Evolutionary conservation across 2,113 vertebrate species (phyloP).

Genomic region (Merops nubicus): DNA sequence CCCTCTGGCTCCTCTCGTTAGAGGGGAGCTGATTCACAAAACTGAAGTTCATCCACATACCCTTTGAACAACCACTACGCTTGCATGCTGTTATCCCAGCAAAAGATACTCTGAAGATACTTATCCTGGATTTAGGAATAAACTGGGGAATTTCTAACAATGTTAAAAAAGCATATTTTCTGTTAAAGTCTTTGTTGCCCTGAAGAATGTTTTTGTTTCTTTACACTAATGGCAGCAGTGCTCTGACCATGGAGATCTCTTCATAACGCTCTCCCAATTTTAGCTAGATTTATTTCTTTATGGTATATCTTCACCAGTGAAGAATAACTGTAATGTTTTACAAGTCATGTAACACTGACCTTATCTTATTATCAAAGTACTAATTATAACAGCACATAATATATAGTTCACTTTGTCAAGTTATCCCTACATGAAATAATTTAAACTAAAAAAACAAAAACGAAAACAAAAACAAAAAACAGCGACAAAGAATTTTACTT

Average conservation of each 20-base stretch:
- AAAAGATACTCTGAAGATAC: neutral
- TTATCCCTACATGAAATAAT: neutral
- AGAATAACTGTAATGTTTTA: neutral
- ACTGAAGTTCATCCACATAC: neutral
- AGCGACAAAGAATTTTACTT: constrained; percentile 70
- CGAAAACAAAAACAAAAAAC: neutral
- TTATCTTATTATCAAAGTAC: neutral
- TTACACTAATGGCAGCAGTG: neutral
- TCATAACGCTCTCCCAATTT: neutral
- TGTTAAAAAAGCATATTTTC: neutral
- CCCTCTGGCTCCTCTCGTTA: neutral
- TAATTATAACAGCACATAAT: neutral
- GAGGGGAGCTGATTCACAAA: neutral
- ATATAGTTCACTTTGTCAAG: neutral
- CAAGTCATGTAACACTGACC: neutral
- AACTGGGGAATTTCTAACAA: neutral
- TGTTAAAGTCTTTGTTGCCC: neutral
- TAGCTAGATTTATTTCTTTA: neutral
- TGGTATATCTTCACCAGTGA: neutral
- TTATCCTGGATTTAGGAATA: neutral
- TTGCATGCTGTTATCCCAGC: neutral
- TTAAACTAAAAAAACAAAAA: neutral
- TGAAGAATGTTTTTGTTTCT: neutral
- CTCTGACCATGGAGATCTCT: neutral
- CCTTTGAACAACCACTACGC: neutral